phyloP scores from a whole-genome alignment of 2,797 vertebrate species.

The Hoplostethus mediterraneus region DNA sequence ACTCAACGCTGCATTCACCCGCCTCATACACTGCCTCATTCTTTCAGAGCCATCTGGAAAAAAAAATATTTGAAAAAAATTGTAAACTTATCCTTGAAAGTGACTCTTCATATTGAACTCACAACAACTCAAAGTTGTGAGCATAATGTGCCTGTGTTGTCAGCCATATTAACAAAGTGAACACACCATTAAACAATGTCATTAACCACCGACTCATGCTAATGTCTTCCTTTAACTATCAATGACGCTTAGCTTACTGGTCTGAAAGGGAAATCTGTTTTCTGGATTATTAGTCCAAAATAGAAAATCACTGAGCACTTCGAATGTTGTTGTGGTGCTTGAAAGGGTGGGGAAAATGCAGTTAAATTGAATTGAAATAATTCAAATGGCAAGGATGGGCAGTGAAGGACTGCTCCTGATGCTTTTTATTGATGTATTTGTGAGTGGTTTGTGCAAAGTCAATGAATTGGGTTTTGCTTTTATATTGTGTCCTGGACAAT shows the following conservation, averaged over 20 bases:
- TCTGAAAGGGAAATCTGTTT: slow-evolving; percentile 92
- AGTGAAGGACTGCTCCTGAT: slow-evolving; percentile 61
- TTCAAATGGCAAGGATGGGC: slow-evolving; percentile 79
- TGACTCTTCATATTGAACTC: slow-evolving; percentile 75
- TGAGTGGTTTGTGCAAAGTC: slow-evolving; percentile 74
- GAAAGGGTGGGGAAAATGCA: slow-evolving; percentile 71
- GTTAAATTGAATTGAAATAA: slow-evolving; percentile 85
- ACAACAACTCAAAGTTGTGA: slow-evolving; percentile 78
- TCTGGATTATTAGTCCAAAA: slow-evolving; percentile 86
- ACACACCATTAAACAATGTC: slow-evolving; percentile 90
- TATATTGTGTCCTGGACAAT: slow-evolving; percentile 77
- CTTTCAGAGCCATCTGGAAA: slow-evolving; percentile 53
- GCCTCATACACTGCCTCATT: slow-evolving; percentile 38
- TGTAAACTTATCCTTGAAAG: slow-evolving; percentile 77
- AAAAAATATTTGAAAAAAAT: slow-evolving; percentile 60
- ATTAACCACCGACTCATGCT: slow-evolving; percentile 93
- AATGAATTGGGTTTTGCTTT: slow-evolving; percentile 76
- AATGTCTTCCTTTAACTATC: slow-evolving; percentile 94
- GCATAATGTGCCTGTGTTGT: slow-evolving; percentile 83
- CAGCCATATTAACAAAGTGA: slow-evolving; percentile 85
- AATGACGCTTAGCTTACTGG: slow-evolving; percentile 91
- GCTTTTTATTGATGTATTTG: slow-evolving; percentile 81
- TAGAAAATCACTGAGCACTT: slow-evolving; percentile 78
- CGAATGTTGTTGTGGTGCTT: slow-evolving; percentile 68
- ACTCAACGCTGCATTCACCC: slow-evolving; percentile 35